Evolutionary conservation across 2,888 invertebrate genomes (phyloP).

Genomic region (Caenorhabditis angaria): DNA sequence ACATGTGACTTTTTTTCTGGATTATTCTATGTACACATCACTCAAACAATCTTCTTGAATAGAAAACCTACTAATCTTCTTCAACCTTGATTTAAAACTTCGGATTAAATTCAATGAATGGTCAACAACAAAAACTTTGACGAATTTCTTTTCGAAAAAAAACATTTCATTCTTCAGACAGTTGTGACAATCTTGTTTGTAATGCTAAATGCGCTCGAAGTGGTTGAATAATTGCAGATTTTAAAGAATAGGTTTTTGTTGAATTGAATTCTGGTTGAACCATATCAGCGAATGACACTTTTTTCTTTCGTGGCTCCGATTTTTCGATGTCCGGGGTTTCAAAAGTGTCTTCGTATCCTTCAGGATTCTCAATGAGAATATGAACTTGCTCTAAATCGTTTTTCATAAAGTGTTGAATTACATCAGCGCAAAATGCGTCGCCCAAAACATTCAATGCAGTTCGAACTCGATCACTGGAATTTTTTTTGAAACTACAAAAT

Average conservation of each 20-base stretch:
- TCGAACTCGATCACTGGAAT: constrained; percentile 75
- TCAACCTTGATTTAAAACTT: not conserved
- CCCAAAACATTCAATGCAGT: constrained; percentile 76
- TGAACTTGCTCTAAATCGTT: not conserved
- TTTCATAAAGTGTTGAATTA: constrained; percentile 74
- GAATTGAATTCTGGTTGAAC: constrained; percentile 20
- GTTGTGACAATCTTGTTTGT: constrained; percentile 11
- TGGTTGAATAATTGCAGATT: constrained; percentile 36
- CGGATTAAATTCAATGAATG: not conserved
- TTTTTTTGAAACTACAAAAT: constrained; percentile 3
- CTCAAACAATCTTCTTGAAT: too few species aligned
- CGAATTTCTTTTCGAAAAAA: not conserved
- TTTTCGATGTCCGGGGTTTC: not conserved
- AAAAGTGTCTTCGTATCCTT: not conserved
- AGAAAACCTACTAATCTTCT: not conserved
- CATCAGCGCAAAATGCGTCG: constrained; percentile 76
- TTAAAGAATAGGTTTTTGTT: constrained; percentile 35
- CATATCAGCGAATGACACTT: constrained; percentile 28
- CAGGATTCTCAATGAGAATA: not conserved
- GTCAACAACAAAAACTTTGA: too few species aligned
- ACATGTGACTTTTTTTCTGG: too few species aligned
- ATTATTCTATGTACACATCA: too few species aligned
- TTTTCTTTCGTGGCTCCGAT: not conserved
- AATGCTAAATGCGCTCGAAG: constrained; percentile 37
- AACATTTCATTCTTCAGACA: not conserved